Base-by-base conservation (phyloP, 2,888 invertebrate genomes). In the Bhutanitis thaidina region DNA sequence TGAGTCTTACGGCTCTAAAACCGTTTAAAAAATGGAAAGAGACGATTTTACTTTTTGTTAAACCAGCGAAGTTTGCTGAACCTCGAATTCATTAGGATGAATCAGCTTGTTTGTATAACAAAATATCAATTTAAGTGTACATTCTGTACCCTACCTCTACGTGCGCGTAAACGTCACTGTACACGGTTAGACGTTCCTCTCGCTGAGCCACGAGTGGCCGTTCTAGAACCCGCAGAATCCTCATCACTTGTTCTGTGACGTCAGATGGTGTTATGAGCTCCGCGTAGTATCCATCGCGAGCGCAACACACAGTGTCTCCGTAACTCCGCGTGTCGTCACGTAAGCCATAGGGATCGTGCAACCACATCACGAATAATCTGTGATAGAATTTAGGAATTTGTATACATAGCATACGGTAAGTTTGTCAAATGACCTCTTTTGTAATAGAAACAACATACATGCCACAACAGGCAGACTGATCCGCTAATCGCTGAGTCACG, bases 81-180 rank as follows among this genome's bases (percentile, higher is more conserved):
- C n/a, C n/a, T n/a, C n/a, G n/a, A n/a, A n/a, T n/a, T n/a, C n/a
- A n/a, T n/a, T n/a, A n/a, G n/a, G n/a, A n/a, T n/a, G n/a, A n/a
- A n/a, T n/a, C n/a, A n/a, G n/a, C n/a, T n/a, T n/a, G n/a, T 20
- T 20, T 20, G 20, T 20, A 3, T 20, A 20, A 20, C 2, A 20
- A 20, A 3, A 3, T 20, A 20, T 5, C 2, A 20, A 27, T 3
- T 27, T 27, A 1, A 27, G 4, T 27, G 1, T 27, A 4, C 8
- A 27, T 7, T 8, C 9, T 10, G 9, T 5, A 32, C 15, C 49
- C 49, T 55, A 86, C 88, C 77, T 89, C 88, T 27, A 83, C 71
- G 61, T 84, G 82, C 2, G 88, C 88, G 52, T 85, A 88, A 0
- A 87, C 67, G 36, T 88, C 87, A 54, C 87, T 85, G 61, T 77